Evolutionary conservation across 1,140 invertebrate species (phyloP), one percentile per base, ranked within the genome.

Genomic region (Asbolus verrucosus): DNA sequence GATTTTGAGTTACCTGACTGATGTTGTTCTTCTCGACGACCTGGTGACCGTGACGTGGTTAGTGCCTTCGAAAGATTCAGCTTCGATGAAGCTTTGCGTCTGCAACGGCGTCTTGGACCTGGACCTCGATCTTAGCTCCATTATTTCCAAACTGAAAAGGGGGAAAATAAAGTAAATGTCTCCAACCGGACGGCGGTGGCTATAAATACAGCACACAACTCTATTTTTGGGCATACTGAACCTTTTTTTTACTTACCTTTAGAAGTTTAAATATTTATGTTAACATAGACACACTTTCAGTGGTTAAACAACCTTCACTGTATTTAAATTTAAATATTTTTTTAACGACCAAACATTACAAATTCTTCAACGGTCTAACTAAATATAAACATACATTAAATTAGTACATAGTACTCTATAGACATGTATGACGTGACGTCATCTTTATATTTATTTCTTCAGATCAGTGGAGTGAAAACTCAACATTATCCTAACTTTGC

Each of bases 51-150:
- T 61, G 14, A 77, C 78, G 67, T 87, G 83, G 27, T 86, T 84
- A 4, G 81, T 83, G 38, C 76, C 81, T 39, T 83, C 83, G 16
- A 77, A 76, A 67, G 83, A 84, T 43, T 82, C 83, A 72, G 86
- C 85, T 67, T 82, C 82, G 75, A 87, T 84, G 72, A 83, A 84
- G 73, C 80, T 85, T 60, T 84, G 84, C 66, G 82, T 82, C 36
- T 86, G 74, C 75, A 87, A 87, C 67, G 87, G 87, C 71, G 87
- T 88, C 75, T 85, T 87, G 15, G 87, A 88, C 54, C 87, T 83
- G 70, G 87, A 88, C 79, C 87, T 74, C 11, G 77, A 78, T 38
- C 77, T 61, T 33, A 77, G 33, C 62, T 78, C 77, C 76, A 77
- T 78, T 21, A 59, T 66, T 41, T 67, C n/a, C 5, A 66, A 31